These are phyloP conservation scores for Zaprionus camerounensis DNA, from an alignment of 1,140 invertebrate genomes.

Conservation along the genomic window DNA sequence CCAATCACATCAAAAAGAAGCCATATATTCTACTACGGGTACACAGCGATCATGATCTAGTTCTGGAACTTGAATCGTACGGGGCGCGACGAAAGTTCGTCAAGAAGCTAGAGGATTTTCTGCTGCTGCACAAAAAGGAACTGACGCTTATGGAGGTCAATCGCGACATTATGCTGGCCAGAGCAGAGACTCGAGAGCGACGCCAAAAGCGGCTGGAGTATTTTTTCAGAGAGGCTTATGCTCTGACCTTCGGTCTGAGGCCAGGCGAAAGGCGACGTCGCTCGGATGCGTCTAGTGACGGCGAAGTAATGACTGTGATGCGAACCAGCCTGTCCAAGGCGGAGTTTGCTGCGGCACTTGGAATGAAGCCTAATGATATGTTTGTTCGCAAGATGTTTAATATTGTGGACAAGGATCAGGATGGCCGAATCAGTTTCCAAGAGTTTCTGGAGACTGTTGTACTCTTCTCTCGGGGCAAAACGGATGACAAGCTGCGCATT, in stretches of 20 bases:
- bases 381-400: constrained; percentile 99
- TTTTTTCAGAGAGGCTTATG: constrained; percentile 99
- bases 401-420: constrained; percentile 98
- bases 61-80: constrained; percentile 95
- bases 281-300: constrained; percentile 90
- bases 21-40: constrained; percentile 94
- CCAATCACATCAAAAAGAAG: constrained; percentile 90
- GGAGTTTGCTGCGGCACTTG: constrained; percentile 98
- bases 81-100: constrained; percentile 94
- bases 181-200: constrained; percentile 98
- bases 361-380: constrained; percentile 97
- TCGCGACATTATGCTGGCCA: constrained; percentile 94
- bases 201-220: constrained; percentile 97
- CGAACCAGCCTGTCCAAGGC: constrained; percentile 95
- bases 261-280: constrained; percentile 89
- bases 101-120: constrained; percentile 94
- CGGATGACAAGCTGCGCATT: constrained; percentile 97
- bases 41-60: constrained; percentile 97
- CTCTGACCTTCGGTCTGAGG: constrained; percentile 94
- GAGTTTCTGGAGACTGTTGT: constrained; percentile 99
- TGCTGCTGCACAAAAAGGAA: constrained; percentile 92
- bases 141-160: constrained; percentile 83
- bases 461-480: constrained; percentile 94
- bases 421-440: constrained; percentile 98
- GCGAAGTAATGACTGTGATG: constrained; percentile 96